Percentiles rank a stretch among this genome's conserved stretches.
Evolutionary conservation across 2,113 vertebrate genomes (phyloP).

Genomic region (Hylia prasina): DNA sequence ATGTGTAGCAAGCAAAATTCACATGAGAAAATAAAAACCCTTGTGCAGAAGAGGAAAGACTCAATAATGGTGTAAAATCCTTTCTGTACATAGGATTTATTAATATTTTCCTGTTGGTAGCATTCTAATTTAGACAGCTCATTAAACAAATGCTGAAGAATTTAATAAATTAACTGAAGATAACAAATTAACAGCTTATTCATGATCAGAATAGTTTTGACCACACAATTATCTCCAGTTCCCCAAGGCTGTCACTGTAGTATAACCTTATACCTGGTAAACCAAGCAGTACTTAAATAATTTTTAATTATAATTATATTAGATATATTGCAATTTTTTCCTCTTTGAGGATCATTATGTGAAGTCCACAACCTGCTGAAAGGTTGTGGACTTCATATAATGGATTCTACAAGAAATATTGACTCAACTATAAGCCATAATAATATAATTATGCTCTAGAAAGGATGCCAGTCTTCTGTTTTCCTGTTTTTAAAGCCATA

Average conservation of each 20-base stretch:
- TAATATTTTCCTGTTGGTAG: neutral
- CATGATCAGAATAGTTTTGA: slow-evolving; percentile 31
- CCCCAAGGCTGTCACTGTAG: neutral
- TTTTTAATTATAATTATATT: slow-evolving; percentile 1
- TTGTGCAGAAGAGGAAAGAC: neutral
- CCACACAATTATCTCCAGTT: slow-evolving; percentile 4
- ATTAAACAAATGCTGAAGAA: slow-evolving; percentile 39
- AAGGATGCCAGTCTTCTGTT: neutral
- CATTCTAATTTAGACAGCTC: slow-evolving; percentile 24
- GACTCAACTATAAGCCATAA: neutral
- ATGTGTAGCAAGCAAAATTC: neutral
- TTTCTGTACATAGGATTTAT: slow-evolving; percentile 6
- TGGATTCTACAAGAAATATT: neutral
- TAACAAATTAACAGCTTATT: slow-evolving; percentile 31
- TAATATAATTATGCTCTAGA: neutral
- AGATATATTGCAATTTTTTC: neutral
- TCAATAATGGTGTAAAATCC: neutral
- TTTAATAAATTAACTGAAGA: slow-evolving; percentile 19
- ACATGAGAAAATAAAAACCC: slow-evolving; percentile 3
- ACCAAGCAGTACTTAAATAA: neutral
- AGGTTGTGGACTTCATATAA: neutral
- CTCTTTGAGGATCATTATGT: neutral
- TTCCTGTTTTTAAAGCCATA: neutral
- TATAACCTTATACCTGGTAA: neutral
- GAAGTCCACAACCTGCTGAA: neutral